Evolutionary conservation across 2,888 invertebrate species (phyloP).

Genomic region (Ophion slaviceki): DNA sequence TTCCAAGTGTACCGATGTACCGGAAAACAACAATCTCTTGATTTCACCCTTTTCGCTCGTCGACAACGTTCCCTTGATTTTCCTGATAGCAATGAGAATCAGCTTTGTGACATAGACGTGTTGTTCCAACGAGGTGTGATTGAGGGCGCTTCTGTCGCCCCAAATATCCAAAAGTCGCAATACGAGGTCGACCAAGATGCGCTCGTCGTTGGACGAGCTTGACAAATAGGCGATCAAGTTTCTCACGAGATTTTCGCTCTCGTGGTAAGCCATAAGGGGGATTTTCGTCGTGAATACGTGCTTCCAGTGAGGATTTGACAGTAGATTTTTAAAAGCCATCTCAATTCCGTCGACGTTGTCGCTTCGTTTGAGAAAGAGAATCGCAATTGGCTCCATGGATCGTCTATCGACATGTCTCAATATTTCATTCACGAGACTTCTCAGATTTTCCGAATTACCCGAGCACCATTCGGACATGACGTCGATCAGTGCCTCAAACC

Average conservation of each 20-base stretch:
- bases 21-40: constrained; percentile 86
- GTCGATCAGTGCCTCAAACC: constrained; percentile 85
- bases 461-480: constrained; percentile 85
- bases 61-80: constrained; percentile 78
- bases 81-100: constrained; percentile 86
- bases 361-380: constrained; percentile 85
- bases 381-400: constrained; percentile 86
- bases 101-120: constrained; percentile 89
- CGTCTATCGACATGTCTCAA: constrained; percentile 85
- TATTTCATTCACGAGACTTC: constrained; percentile 83
- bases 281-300: constrained; percentile 87
- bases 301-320: constrained; percentile 85
- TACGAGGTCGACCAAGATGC: constrained; percentile 83
- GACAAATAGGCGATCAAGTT: constrained; percentile 88
- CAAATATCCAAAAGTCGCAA: constrained; percentile 87
- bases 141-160: constrained; percentile 87
- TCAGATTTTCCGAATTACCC: constrained; percentile 70
- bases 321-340: constrained; percentile 84
- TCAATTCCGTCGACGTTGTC: constrained; percentile 81
- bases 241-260: constrained; percentile 84
- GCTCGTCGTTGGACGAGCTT: constrained; percentile 76
- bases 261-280: constrained; percentile 85
- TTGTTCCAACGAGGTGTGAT: constrained; percentile 88
- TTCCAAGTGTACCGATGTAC: constrained; percentile 89
- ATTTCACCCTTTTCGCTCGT: constrained; percentile 80